Base-by-base conservation (phyloP, 2,888 invertebrate genomes). In the Mesoligia furuncula region DNA sequence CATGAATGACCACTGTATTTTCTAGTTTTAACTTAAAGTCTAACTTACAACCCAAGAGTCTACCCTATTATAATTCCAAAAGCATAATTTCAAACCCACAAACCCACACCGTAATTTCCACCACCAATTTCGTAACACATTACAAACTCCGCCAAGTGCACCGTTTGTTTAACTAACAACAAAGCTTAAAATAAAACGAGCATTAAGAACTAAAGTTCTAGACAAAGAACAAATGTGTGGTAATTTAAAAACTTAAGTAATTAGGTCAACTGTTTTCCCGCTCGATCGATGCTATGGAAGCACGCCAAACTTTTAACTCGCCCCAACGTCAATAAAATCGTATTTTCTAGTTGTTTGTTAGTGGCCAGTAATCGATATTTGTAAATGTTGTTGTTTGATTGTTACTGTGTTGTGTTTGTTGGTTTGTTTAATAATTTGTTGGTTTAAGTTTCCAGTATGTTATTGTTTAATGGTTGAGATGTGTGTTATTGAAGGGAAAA, bases 241-340 rank as follows among this genome's bases (percentile, higher is more conserved):
- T 90, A 90, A 92, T 94, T 93, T 93, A 93, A 94, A 95, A 95
- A 94, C 93, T 95, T 92, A 90, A 93, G 90, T 94, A 96, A 95
- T 95, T 94, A 92, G 96, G 95, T 95, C 95, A 95, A 90, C 93
- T 91, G 91, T 93, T 93, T 61, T 93, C 88, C 89, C 90, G 90
- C 57, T 68, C 93, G 94, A 94, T 95, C 95, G 92, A 90, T 93
- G 88, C 85, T 27, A 71, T 84, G 79, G 72, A 80, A 85, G 84
- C 86, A 89, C 90, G 92, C 90, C 91, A 90, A 93, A 93, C 90
- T 94, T 94, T 91, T 90, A 92, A 93, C 93, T 89, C 92, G 88
- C 11, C 83, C 79, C 79, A 92, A 89, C 91, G 88, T 92, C 94
- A 92, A 95, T 95, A 95, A 93, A 94, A 91, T 92, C 90, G 89